Evolutionary conservation across 2,797 vertebrate genomes (phyloP).

Genomic region (Phoebastria nigripes): DNA sequence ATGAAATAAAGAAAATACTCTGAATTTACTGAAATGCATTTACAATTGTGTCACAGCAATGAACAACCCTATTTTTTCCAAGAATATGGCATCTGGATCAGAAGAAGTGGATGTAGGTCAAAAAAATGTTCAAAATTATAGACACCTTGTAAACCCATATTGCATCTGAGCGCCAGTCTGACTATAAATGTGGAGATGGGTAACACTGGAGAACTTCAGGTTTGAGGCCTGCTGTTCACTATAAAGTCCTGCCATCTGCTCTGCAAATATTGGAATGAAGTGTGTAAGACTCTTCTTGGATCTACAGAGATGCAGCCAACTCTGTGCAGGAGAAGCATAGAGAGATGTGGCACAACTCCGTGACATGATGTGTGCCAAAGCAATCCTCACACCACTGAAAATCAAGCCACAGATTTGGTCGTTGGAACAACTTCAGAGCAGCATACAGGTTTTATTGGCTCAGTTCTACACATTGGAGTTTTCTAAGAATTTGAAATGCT

Average conservation of each 20-base stretch:
- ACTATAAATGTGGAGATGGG: neutral
- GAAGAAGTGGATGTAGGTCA: neutral
- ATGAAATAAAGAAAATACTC: neutral
- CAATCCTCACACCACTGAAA: neutral
- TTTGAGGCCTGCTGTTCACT: conserved; percentile 37
- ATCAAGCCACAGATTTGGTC: neutral
- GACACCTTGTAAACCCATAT: neutral
- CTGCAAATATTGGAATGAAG: neutral
- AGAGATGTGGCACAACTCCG: conserved; percentile 33
- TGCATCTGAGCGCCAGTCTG: neutral
- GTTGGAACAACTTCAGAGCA: neutral
- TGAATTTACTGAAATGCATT: neutral
- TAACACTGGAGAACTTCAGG: neutral
- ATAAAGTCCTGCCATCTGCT: conserved; percentile 19
- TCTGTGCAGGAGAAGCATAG: neutral
- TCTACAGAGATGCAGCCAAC: neutral
- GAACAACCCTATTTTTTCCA: neutral
- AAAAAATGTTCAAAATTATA: neutral
- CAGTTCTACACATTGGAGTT: neutral
- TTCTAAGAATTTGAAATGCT: neutral
- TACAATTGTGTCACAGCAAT: neutral
- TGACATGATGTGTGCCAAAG: neutral
- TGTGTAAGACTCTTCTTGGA: neutral
- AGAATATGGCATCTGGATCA: neutral
- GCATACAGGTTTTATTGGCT: neutral